Conservation (phyloP, 2,797 vertebrate species). For the Spheniscus humboldti region DNA sequence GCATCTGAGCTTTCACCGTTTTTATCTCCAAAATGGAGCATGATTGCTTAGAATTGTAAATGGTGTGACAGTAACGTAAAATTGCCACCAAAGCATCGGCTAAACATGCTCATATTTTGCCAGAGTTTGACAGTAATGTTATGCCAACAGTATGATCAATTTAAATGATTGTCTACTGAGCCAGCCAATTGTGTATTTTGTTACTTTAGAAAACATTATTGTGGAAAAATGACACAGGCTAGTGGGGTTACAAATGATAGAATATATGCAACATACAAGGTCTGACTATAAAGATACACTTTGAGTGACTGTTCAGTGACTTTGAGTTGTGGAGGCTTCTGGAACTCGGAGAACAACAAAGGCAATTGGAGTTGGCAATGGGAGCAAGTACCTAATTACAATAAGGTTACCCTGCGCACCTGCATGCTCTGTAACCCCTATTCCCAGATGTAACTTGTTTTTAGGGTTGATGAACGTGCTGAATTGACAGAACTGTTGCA, state of each 20-base stretch:
- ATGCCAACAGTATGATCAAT: not conserved
- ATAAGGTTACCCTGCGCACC: rapidly evolving
- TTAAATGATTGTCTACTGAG: not conserved
- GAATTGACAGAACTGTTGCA: not conserved
- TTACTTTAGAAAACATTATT: not conserved
- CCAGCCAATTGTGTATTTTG: not conserved
- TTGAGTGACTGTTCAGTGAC: not conserved
- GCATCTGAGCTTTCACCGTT: not conserved
- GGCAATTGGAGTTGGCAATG: not conserved
- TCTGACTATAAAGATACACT: not conserved
- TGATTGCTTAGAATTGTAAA: not conserved
- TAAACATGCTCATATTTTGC: not conserved
- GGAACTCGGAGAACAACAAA: not conserved
- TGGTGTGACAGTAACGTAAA: not conserved
- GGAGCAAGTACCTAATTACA: not conserved
- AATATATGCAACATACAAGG: not conserved
- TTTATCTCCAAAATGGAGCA: not conserved
- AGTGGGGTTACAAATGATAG: not conserved
- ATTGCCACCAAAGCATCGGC: not conserved
- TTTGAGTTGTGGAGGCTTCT: not conserved
- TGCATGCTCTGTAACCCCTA: not conserved
- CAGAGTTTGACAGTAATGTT: not conserved
- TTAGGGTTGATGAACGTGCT: not conserved
- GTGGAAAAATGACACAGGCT: not conserved
- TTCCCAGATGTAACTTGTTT: not conserved